Evolutionary conservation across 2,797 vertebrate genomes (phyloP).

Genomic region (Cyprinodon diabolis): DNA sequence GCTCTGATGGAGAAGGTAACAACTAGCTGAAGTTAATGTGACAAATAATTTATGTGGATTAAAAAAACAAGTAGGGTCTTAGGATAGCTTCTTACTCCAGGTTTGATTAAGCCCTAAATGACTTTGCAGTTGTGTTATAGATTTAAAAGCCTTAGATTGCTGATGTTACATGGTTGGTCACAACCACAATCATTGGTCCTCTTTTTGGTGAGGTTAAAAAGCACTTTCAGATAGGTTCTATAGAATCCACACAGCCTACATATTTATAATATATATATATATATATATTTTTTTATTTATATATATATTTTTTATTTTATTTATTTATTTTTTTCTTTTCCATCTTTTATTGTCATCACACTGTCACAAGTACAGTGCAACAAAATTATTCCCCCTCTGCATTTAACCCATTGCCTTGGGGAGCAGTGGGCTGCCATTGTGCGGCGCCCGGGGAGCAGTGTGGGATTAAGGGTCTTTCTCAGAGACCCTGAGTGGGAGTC

Average conservation of each 20-base stretch:
- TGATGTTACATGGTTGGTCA: slow-evolving; percentile 46
- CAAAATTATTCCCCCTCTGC: too few relatives aligned
- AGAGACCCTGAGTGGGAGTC: too few relatives aligned
- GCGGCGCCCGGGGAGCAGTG: too few relatives aligned
- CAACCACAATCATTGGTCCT: slow-evolving; percentile 45
- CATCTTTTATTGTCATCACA: too few relatives aligned
- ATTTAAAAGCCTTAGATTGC: slow-evolving; percentile 51
- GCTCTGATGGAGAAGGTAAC: slow-evolving; percentile 75
- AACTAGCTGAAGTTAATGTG: slow-evolving; percentile 57
- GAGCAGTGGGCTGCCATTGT: too few relatives aligned
- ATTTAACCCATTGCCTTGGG: too few relatives aligned
- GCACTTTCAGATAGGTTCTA: slow-evolving; percentile 54
- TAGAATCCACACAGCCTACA: slow-evolving; percentile 17
- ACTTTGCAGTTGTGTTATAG: slow-evolving; percentile 33
- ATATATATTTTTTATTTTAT: too few relatives aligned
- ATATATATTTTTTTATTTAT: too few relatives aligned
- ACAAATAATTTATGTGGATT: slow-evolving; percentile 53
- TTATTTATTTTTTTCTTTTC: too few relatives aligned
- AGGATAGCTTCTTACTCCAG: slow-evolving; percentile 29
- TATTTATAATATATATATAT: too few relatives aligned
- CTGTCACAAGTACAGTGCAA: too few relatives aligned
- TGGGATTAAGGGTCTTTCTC: too few relatives aligned
- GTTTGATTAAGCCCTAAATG: slow-evolving; percentile 49
- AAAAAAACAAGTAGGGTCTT: slow-evolving; percentile 30
- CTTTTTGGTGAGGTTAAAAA: slow-evolving; percentile 60